Base-by-base conservation (phyloP, 2,113 vertebrate species). In the Heptranchias perlo region DNA sequence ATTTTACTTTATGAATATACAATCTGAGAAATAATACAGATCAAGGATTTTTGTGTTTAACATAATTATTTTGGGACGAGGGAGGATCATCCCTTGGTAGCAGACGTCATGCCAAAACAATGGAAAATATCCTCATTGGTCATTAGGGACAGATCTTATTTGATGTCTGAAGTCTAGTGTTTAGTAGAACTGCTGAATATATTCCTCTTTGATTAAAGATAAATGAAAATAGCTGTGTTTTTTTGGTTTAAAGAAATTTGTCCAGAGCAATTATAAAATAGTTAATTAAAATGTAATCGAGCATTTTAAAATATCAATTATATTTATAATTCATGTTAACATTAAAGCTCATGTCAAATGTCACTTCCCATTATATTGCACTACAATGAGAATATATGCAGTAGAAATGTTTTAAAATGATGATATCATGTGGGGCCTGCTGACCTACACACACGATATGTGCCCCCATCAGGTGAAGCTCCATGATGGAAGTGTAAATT, bases 291-390 rank as follows among this genome's bases (percentile, higher is more conserved):
- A 93, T 93, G 35, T 18, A 93, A 93, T 93, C 64, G 31, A 62
- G 2, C 58, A 47, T 39, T n/a, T 61, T 39, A 92, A 39, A 62
- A 18, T 62, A 93, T 93, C 89, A 93, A 8, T 62, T 62, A 62
- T n/a, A 93, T 62, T 93, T 64, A 93, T 62, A 93, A 93, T 62
- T 93, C 89, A 93, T 39, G 58, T 23, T 93, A 62, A n/a, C 16
- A 93, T 93, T 39, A 62, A 61, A 62, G 18, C 54, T 62, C 89
- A 62, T 64, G 61, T 39, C 58, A 93, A 82, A 62, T 62, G 31
- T 93, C 8, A 31, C 58, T 44, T 93, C 61, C 62, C n/a, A 93
- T 93, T 39, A 93, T 62, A 61, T 62, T 64, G 31, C 16, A 64
- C 35, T 21, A 14, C 31, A 31, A 35, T n/a, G 10, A 54, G 47